Base-by-base conservation (phyloP, 2,113 vertebrate genomes). In the Callopanchax toddi region DNA sequence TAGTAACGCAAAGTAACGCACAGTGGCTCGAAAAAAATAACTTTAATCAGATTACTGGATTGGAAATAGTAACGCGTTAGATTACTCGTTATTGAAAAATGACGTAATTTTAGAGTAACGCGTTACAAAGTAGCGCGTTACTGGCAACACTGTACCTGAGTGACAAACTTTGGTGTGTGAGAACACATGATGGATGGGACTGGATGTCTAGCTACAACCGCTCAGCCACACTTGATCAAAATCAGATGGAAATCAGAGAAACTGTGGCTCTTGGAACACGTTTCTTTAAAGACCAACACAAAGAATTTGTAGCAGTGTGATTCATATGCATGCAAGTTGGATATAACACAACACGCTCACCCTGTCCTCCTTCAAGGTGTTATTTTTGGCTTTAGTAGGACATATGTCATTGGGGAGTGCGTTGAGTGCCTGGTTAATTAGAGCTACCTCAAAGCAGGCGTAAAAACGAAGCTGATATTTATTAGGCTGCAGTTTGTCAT, bases 401-500 rank as follows among this genome's bases (percentile, higher is more conserved):
- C 85, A 72, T 86, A 77, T 91, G 90, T 92, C 91, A 91, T 81
- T 58, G 71, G 59, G 82, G 81, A 82, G 84, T 65, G 73, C 58
- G 54, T 78, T 85, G 70, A 55, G 76, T 69, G 74, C 82, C 84
- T 78, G 82, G 76, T 84, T 91, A 90, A 92, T 93, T 91, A 89
- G 77, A 67, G 80, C 80, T 84, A 90, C 81, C 89, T 91, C 87
- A 86, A 90, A 87, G 82, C 72, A 50, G 70, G 74, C 84, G 77
- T 88, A 79, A 84, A 87, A 84, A 82, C 4, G 64, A 44, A 71
- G 74, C 61, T 39, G 48, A 91, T 84, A 89, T 91, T 90, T 90
- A 91, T 91, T 90, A 90, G 89, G 78, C 76, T 84, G 77, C 86
- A 67, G 74, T 89, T 85, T 83, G 87, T 83, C 91, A 91, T 57